Percentiles rank a stretch among this genome's conserved stretches.
Conservation (phyloP, 2,888 invertebrate species). For the Drosophila dives region DNA sequence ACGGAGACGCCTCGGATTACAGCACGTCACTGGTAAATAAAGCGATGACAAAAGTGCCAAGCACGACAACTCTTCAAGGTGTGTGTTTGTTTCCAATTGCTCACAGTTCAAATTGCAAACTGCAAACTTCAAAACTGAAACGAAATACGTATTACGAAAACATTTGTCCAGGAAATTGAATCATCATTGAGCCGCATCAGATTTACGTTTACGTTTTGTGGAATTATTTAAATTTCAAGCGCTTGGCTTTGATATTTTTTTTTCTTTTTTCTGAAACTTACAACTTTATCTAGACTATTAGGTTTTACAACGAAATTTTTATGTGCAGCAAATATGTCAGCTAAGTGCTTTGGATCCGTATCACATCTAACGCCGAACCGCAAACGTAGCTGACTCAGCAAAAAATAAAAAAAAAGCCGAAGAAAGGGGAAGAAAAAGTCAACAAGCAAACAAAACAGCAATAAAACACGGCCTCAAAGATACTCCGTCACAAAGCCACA, state of each 20-base stretch:
- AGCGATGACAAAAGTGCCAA: slow-evolving; percentile 53
- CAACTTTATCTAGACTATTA: slow-evolving; percentile 78
- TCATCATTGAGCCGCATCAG: slow-evolving; percentile 56
- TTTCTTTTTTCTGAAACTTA: slow-evolving; percentile 16
- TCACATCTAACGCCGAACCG: slow-evolving; percentile 64
- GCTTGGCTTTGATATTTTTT: slow-evolving; percentile 2
- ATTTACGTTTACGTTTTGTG: slow-evolving; percentile 21
- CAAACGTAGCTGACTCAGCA: slow-evolving; percentile 67
- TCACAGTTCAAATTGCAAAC: slow-evolving; percentile 64
- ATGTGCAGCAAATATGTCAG: slow-evolving; percentile 74
- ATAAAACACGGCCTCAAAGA: slow-evolving; percentile 72
- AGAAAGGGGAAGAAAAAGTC: slow-evolving; percentile 54
- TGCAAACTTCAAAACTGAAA: slow-evolving; percentile 31
- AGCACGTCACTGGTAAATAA: slow-evolving; percentile 27
- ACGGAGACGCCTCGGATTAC: slow-evolving; percentile 76
- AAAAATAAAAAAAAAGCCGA: slow-evolving; percentile 32
- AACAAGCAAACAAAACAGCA: slow-evolving; percentile 74
- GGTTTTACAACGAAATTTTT: slow-evolving; percentile 68
- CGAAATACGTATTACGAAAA: slow-evolving; percentile 52
- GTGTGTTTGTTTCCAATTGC: slow-evolving; percentile 25
- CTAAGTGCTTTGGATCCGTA: slow-evolving; percentile 64
- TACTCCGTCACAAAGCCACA: slow-evolving; percentile 43
- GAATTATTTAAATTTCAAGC: slow-evolving; percentile 64
- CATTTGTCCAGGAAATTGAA: slow-evolving; percentile 63
- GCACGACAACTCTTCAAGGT: slow-evolving; percentile 66